Base-by-base conservation (phyloP, 1,140 invertebrate species). In the Globodera ellingtonae region DNA sequence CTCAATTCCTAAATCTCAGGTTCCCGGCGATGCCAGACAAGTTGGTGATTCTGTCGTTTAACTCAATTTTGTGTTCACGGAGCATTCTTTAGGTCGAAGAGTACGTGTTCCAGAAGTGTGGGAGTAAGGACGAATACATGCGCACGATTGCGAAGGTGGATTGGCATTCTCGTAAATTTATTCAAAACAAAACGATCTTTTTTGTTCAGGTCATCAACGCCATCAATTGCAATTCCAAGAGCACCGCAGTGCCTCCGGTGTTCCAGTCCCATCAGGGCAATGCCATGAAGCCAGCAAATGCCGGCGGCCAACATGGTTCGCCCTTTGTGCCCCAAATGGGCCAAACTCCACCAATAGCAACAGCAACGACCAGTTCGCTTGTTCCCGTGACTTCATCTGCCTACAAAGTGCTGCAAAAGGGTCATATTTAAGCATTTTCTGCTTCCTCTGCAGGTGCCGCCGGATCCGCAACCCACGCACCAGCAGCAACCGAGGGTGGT, bases 151-250 rank as follows among this genome's bases (percentile, higher is more conserved):
- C 87, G 8, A 89, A 89, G 75, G 85, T 87, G 44, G 10, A 8
- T 50, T 66, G 21, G 18, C 82, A 47, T 35, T 35, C 24, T 35
- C 35, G 35, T n/a, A 9, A n/a, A 78, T 48, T 77, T 7, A 15
- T 44, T 15, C 73, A 18, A 52, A 35, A 5, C 24, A 44, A 75
- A 67, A 10, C 44, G n/a, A 10, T 6, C 15, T 48, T 9, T 76
- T 3, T 0, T 82, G 78, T 86, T 52, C 15, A 81, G 80, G 80
- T 81, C 35, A 89, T 89, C 21, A 89, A 89, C 75, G 87, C 87
- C 0, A 89, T 89, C 52, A 89, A 89, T 76, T 89, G 87, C 81
- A 89, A 89, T 79, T 89, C 87, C 15, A 89, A 89, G 77, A 85
- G 78, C 72, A 86, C 87, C 13, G 85, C 84, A 7, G 87, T 88